These are phyloP conservation scores for Bombus turneri DNA, from an alignment of 1,140 invertebrate genomes.

Conservation along the genomic window DNA sequence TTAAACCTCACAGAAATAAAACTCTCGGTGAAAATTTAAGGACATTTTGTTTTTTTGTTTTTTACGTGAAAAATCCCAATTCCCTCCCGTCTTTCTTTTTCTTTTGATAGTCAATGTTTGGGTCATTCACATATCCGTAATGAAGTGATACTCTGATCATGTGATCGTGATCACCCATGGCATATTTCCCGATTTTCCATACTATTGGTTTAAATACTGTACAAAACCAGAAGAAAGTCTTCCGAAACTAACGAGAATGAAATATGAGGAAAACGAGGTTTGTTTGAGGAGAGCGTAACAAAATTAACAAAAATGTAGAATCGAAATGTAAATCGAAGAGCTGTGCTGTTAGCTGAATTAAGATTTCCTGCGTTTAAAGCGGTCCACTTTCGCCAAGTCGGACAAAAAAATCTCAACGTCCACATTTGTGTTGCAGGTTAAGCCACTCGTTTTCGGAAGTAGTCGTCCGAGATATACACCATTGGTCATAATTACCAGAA, in stretches of 20 bases:
- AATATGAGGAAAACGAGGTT: neutral
- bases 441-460: neutral
- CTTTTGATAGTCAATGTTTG: neutral
- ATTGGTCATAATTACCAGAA: neutral
- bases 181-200: neutral
- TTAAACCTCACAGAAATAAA: conserved; percentile 32
- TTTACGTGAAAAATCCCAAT: neutral
- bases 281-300: neutral
- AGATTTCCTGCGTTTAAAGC: neutral
- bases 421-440: neutral
- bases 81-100: neutral
- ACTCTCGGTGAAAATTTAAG: neutral
- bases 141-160: too few relatives aligned
- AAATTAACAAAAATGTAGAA: neutral
- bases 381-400: neutral
- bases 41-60: neutral
- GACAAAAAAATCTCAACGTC: neutral
- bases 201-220: neutral
- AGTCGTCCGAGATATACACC: neutral
- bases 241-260: neutral
- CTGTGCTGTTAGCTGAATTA: neutral
- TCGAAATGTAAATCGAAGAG: neutral
- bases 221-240: neutral
- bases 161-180: too few relatives aligned
- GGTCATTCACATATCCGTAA: too few relatives aligned